Evolutionary conservation across 1,140 invertebrate species (phyloP).

Genomic region (Centruroides sculpturatus): DNA sequence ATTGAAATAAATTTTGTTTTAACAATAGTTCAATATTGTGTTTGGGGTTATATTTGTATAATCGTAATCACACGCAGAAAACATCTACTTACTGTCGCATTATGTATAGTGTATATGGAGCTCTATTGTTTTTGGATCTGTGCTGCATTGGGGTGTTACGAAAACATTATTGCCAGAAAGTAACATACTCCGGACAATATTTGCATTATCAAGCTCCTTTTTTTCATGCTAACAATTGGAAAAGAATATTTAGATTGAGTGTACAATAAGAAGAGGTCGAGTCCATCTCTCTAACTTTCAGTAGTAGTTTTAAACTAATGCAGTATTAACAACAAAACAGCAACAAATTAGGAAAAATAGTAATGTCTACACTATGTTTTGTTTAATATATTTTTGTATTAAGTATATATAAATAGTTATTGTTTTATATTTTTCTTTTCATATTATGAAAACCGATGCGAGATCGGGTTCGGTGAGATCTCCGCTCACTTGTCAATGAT

Average conservation of each 20-base stretch:
- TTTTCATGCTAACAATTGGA: conserved; percentile 42
- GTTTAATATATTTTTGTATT: too few species aligned
- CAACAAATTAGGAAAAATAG: too few species aligned
- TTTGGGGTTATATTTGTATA: conserved; percentile 45
- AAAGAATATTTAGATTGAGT: conserved; percentile 39
- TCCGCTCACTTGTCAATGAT: too few species aligned
- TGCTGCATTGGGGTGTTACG: conserved; percentile 52
- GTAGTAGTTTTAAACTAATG: too few species aligned
- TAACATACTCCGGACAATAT: conserved; percentile 39
- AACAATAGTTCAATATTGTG: conserved; percentile 41
- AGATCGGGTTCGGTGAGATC: too few species aligned
- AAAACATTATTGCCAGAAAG: conserved; percentile 47
- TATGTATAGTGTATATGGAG: conserved; percentile 43
- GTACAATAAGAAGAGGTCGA: conserved; percentile 20
- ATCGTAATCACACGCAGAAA: conserved; percentile 38
- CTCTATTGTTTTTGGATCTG: conserved; percentile 49
- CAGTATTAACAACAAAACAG: too few species aligned
- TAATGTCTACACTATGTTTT: too few species aligned
- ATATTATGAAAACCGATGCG: too few species aligned
- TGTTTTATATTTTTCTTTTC: too few species aligned
- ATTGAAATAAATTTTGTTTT: too few species aligned
- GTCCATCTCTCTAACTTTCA: not conserved
- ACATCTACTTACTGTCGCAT: conserved; percentile 30
- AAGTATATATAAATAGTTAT: too few species aligned
- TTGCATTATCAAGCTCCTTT: conserved; percentile 43